Conservation (phyloP, 1,140 invertebrate species). For the Cyclina sinensis region DNA sequence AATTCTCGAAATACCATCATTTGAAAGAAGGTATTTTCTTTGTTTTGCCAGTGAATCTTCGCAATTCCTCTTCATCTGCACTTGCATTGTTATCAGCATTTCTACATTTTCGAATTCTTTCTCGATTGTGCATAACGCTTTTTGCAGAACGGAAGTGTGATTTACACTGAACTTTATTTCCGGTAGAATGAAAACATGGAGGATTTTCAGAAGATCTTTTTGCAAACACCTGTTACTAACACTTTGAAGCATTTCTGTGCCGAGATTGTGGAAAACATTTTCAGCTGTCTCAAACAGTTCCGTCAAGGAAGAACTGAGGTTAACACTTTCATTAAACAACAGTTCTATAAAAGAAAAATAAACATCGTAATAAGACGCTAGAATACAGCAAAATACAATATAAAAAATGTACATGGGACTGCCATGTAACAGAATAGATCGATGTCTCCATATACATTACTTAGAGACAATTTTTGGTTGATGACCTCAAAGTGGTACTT, state of each 20-base stretch:
- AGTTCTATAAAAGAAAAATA: too few relatives aligned
- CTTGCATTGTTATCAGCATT: not conserved
- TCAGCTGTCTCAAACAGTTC: slow-evolving; percentile 30
- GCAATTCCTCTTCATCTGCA: not conserved
- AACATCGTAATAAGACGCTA: too few relatives aligned
- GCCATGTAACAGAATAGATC: too few relatives aligned
- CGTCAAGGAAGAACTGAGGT: too few relatives aligned
- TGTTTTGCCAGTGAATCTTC: slow-evolving; percentile 32
- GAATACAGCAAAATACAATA: too few relatives aligned
- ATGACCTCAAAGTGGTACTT: too few relatives aligned
- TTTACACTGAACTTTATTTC: slow-evolving; percentile 8
- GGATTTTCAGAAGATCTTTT: not conserved
- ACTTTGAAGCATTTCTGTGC: not conserved
- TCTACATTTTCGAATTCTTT: slow-evolving; percentile 17
- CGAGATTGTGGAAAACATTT: not conserved
- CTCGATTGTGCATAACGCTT: not conserved
- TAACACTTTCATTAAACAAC: too few relatives aligned
- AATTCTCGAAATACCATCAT: not conserved
- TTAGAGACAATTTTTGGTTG: too few relatives aligned
- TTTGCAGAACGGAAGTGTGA: not conserved
- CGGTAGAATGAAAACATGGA: slow-evolving; percentile 42
- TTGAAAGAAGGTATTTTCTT: not conserved
- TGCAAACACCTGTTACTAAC: slow-evolving; percentile 1
- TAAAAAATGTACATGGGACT: too few relatives aligned
- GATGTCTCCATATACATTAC: too few relatives aligned